phyloP scores from a whole-genome alignment of 37 sponge, comb jelly and placozoan genomes.

The Chondrilla cf. caribensis region DNA sequence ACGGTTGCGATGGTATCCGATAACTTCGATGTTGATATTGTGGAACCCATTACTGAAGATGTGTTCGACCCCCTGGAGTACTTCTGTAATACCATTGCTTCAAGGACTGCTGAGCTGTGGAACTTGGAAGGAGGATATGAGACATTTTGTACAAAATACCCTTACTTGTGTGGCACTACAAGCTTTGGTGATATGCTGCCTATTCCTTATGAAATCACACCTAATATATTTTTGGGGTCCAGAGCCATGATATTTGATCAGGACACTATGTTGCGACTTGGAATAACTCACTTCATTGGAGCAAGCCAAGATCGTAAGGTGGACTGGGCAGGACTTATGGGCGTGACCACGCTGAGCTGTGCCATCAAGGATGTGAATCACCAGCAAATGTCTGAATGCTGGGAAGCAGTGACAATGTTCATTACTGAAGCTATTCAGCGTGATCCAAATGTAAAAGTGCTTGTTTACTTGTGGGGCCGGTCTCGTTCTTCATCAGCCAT shows the following conservation, averaged over 20 bases:
- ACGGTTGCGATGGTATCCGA: conserved; percentile 11
- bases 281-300: conserved; percentile 58
- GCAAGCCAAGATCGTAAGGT: conserved; percentile 29
- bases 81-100: conserved; percentile 60
- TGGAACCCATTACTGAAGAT: neutral
- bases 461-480: conserved; percentile 56
- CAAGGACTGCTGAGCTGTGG: conserved; percentile 55
- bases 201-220: conserved; percentile 56
- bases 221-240: conserved; percentile 49
- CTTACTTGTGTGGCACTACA: conserved; percentile 53
- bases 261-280: conserved; percentile 21
- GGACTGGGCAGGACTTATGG: conserved; percentile 40
- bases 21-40: neutral
- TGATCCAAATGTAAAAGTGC: neutral
- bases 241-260: conserved; percentile 36
- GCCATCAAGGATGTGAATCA: conserved; percentile 32
- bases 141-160: conserved; percentile 39
- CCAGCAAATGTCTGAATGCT: conserved; percentile 50
- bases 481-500: conserved; percentile 60
- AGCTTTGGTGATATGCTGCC: conserved; percentile 49
- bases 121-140: conserved; percentile 55
- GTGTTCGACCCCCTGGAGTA: conserved; percentile 48
- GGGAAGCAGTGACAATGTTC: conserved; percentile 44
- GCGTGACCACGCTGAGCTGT: conserved; percentile 37
- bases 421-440: conserved; percentile 14